A percentile compares a stretch with the other conserved stretches of the same genome.
phyloP scores from a whole-genome alignment of 2,797 vertebrate species.

The Cottoperca gobio region DNA sequence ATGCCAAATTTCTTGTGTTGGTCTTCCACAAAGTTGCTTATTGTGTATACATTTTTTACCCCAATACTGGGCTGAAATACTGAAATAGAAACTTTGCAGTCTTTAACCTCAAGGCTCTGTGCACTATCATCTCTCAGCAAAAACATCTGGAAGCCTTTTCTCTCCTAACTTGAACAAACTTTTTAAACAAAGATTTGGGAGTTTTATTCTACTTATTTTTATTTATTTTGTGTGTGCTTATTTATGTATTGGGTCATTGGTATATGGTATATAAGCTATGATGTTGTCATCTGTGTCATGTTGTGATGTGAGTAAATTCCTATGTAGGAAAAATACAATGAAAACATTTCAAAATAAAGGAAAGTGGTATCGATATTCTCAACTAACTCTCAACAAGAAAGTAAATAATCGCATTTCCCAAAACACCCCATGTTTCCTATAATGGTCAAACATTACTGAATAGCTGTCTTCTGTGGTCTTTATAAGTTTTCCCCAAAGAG shows the following conservation, averaged over 20 bases:
- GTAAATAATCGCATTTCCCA: not conserved
- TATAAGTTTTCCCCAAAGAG: not conserved
- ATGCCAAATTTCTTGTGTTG: not conserved
- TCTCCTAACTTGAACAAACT: not conserved
- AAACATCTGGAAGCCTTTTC: not conserved
- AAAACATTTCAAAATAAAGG: not conserved
- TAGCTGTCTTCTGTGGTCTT: not conserved
- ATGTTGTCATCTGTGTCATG: not conserved
- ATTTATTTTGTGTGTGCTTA: not conserved
- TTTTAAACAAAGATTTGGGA: not conserved
- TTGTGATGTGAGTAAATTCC: not conserved
- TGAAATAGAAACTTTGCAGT: not conserved
- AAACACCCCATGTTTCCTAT: not conserved
- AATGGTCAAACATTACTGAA: not conserved
- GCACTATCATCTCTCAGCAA: not conserved
- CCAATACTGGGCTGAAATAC: not conserved
- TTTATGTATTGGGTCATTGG: not conserved
- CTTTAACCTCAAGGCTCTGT: not conserved
- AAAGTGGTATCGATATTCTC: not conserved
- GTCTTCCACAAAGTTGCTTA: conserved; percentile 3
- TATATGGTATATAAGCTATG: not conserved
- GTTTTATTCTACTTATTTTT: not conserved
- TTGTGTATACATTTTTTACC: not conserved
- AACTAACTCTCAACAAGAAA: not conserved
- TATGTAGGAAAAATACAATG: not conserved